Base-by-base conservation (phyloP, 2,888 invertebrate genomes). In the Agriopis marginaria region DNA sequence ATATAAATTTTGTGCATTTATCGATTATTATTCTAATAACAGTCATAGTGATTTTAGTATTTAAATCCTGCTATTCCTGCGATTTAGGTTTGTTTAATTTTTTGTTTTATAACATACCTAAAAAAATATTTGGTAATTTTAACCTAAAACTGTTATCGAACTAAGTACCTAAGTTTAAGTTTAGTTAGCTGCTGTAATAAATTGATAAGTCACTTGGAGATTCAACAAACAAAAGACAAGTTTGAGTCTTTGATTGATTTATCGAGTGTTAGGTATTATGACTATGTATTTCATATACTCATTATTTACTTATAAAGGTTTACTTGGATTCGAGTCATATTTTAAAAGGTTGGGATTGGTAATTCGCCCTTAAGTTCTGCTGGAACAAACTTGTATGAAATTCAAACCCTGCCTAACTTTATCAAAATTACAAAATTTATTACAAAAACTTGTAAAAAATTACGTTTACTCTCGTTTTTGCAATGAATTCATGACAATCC, bases 151-250 rank as follows among this genome's bases (percentile, higher is more conserved):
- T 58, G 59, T 54, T 55, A 7, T 47, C 47, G 53, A 45, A 44
- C 39, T 62, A 68, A 68, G 63, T 11, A 23, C 17, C 17, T 77
- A 76, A 44, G 6, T 8, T 12, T 56, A 17, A 74, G 70, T 77
- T 75, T 68, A 70, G 56, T 42, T 14, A 45, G 14, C 45, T 39
- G 50, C 39, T 49, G 47, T 71, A 74, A 66, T 74, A 75, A 74
- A 67, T 70, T 65, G 92, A 93, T 91, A 92, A 85, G 84, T 84
- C 82, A 88, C 91, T 93, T 86, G 93, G 90, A 93, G 88, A 84
- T 86, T 83, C 86, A 87, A n/a, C n/a, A n/a, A n/a, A n/a, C n/a
- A n/a, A n/a, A n/a, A 92, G 88, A 76, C 51, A n/a, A 53, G 45
- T 71, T 91, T 88, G 88, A 82, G 85, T 86, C 87, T 92, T 92